Evolutionary conservation across 2,888 invertebrate genomes (phyloP), one percentile per base, ranked within the genome.

Genomic region (Nomada flava): DNA sequence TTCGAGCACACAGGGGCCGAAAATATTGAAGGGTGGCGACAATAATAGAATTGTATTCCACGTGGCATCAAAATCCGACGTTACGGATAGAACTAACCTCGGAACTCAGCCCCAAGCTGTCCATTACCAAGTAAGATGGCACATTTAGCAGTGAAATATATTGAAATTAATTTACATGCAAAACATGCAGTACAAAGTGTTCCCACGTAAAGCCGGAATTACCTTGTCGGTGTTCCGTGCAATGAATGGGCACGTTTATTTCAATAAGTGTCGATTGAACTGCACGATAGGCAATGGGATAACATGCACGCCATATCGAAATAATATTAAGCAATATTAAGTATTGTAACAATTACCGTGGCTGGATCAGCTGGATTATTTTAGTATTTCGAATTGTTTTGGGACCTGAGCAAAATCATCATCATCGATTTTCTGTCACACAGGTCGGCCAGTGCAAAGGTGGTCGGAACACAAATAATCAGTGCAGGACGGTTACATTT

Each of bases 21-120:
- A 88, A 64, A 91, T 93, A 79, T 82, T 92, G 2, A 93, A 92
- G 7, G 90, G 84, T 0, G 89, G 88, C 15, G 89, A 91, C 73
- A 90, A 90, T 50, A 92, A 92, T 89, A 89, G 90, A 74, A 92
- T 93, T 62, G 82, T 93, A 47, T 93, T 93, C 64, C 89, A 90
- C 7, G 86, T 92, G 4, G 86, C 90, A 7, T 91, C 93, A 7
- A 87, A 87, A 47, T 59, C 74, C 0, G 86, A 84, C 13, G 4
- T 90, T 0, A 36, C 63, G n/a, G 70, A 44, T 20, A 89, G 91
- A 47, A 86, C 90, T 2, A 86, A 90, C 44, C 44, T 79, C 2
- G 77, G 82, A 65, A 85, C 86, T 36, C 85, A 77, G 59, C 84
- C 92, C 0, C 92, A 92, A 75, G 85, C 89, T 0, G 85, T 92